Evolutionary conservation across 1,140 invertebrate genomes (phyloP), one percentile per base, ranked within the genome.

Genomic region (Colletes gigas): DNA sequence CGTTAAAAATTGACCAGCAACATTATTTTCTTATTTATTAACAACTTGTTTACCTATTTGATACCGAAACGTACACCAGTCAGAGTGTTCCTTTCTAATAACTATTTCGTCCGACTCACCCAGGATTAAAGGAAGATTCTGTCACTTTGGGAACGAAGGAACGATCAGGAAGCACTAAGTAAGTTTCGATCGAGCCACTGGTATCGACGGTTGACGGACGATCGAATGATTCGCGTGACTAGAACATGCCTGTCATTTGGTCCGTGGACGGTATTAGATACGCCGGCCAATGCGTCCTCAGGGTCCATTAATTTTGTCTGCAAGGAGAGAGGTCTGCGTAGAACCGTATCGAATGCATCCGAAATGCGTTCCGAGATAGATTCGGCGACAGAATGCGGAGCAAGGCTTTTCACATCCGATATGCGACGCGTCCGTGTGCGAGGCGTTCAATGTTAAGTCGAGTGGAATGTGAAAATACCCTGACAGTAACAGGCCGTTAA

Each of bases 291-390:
- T 65, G 66, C 19, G 57, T 73, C 52, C 76, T 82, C 81, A 70
- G 69, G 60, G 76, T 73, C 81, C 68, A 82, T 82, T 79, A 79
- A 82, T 73, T 79, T 73, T 44, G 76, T 82, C 66, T 17, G 6
- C 60, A 47, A 73, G 60, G 62, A 68, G 75, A 78, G 68, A 62
- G 41, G 50, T 21, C 12, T 52, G 62, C 50, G n/a, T 54, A 63
- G 67, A 63, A 63, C 21, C 60, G 41, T 47, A 47, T 80, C 63
- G 78, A 80, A 80, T 62, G 71, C 78, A 54, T 79, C 21, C 30
- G 78, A 60, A n/a, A 66, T 52, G 54, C 63, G 71, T 66, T 78
- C 54, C 21, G 72, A 74, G 78, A 80, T 80, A 54, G 78, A 75
- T 74, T 57, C 69, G 41, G 39, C 77, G 50, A 57, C 63, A 73